Evolutionary conservation across 2,888 invertebrate species (phyloP).

Genomic region (Petrolisthes manimaculis): DNA sequence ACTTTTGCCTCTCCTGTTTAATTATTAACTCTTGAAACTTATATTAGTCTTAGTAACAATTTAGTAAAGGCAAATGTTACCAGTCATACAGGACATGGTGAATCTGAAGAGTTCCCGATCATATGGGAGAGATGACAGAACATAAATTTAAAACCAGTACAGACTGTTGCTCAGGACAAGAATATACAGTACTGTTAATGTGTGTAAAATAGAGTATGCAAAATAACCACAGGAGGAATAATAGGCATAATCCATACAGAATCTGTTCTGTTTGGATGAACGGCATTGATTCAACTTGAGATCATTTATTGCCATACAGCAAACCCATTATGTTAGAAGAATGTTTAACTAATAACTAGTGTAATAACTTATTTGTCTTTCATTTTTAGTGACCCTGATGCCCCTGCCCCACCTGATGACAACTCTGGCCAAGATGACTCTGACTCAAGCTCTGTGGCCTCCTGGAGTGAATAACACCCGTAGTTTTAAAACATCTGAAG

Average conservation of each 20-base stretch:
- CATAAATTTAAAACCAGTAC: too few relatives aligned
- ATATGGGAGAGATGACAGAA: too few relatives aligned
- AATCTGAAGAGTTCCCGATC: too few relatives aligned
- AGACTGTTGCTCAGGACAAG: too few relatives aligned
- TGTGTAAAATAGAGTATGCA: too few relatives aligned
- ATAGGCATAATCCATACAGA: too few relatives aligned
- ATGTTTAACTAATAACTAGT: neutral
- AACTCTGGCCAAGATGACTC: neutral
- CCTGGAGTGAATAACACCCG: slow-evolving; percentile 49
- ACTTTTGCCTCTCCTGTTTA: neutral
- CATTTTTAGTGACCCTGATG: slow-evolving; percentile 51
- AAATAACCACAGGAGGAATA: too few relatives aligned
- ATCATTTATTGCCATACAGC: neutral
- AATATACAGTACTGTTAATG: too few relatives aligned
- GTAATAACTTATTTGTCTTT: slow-evolving; percentile 1
- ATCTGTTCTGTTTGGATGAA: neutral
- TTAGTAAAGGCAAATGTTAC: too few relatives aligned
- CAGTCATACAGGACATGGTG: too few relatives aligned
- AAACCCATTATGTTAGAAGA: neutral
- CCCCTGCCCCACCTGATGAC: slow-evolving; percentile 34
- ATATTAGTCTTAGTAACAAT: too few relatives aligned
- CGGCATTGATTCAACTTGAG: neutral
- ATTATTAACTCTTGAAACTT: neutral
- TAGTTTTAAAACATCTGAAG: neutral
- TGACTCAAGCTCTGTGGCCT: slow-evolving; percentile 40